A percentile compares a stretch with the other conserved stretches of the same genome.
phyloP scores from a whole-genome alignment of 2,888 invertebrate species.

The Apoda limacodes region DNA sequence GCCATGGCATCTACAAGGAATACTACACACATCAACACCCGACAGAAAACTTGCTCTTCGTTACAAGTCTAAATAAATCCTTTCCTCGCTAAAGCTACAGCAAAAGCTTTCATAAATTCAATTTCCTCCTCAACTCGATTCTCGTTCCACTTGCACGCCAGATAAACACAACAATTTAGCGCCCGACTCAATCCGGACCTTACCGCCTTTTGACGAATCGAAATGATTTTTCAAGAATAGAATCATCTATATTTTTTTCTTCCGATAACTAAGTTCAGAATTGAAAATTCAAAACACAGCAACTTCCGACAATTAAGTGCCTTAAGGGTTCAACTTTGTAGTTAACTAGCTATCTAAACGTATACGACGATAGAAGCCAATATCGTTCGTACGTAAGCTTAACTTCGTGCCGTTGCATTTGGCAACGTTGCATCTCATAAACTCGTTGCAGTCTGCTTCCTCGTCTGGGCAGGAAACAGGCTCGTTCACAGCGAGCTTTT shows the following conservation, averaged over 20 bases:
- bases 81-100: too few species aligned
- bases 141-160: too few species aligned
- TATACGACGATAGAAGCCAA: slow-evolving; percentile 3
- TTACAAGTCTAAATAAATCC: too few species aligned
- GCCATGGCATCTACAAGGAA: too few species aligned
- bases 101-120: slow-evolving; percentile 30
- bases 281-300: slow-evolving; percentile 1
- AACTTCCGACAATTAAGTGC: slow-evolving; percentile 5
- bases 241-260: too few species aligned
- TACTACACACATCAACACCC: too few species aligned
- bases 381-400: slow-evolving; percentile 9
- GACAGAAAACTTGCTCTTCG: too few species aligned
- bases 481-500: slow-evolving; percentile 46
- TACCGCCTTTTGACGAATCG: slow-evolving; percentile 16
- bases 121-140: slow-evolving; percentile 36
- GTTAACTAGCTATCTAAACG: not conserved
- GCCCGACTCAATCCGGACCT: slow-evolving; percentile 13
- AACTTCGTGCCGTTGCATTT: too few species aligned
- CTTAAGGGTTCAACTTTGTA: slow-evolving; percentile 8
- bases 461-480: slow-evolving; percentile 59
- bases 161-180: slow-evolving; percentile 24
- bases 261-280: too few species aligned
- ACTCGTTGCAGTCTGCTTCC: not conserved
- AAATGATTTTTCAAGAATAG: slow-evolving; percentile 16
- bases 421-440: not conserved